Evolutionary conservation across 2,113 vertebrate genomes (phyloP).

Genomic region (Protobothrops flavoviridis): DNA sequence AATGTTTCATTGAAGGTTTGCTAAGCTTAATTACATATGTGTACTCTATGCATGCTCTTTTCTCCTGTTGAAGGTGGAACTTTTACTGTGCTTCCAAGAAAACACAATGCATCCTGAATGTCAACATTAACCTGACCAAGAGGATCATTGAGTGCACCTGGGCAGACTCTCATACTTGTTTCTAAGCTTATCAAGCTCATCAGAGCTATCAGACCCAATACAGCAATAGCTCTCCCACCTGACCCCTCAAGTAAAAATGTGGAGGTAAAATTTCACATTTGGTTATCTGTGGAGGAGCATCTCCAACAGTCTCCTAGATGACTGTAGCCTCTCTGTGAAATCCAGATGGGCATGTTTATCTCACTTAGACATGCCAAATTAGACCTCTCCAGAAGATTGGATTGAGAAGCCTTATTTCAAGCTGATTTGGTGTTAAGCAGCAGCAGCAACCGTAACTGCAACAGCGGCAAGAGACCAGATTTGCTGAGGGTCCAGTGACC

Average conservation of each 20-base stretch:
- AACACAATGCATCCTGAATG: neutral
- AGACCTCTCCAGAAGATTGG: neutral
- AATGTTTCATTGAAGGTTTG: neutral
- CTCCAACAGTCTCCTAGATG: neutral
- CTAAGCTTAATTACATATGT: neutral
- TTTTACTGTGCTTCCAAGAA: neutral
- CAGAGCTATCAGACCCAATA: neutral
- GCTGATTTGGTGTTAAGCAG: neutral
- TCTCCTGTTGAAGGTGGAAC: neutral
- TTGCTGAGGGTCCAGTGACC: neutral
- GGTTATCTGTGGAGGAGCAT: neutral
- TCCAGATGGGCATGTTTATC: neutral
- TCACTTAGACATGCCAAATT: neutral
- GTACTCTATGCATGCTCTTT: neutral
- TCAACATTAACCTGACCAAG: neutral
- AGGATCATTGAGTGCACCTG: neutral
- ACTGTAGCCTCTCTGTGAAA: neutral
- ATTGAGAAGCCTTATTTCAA: neutral
- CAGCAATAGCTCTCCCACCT: neutral
- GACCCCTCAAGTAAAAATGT: neutral
- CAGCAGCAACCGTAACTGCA: neutral
- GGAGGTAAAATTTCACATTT: neutral
- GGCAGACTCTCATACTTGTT: neutral
- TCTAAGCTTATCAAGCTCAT: neutral
- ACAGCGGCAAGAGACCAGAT: neutral